Evolutionary conservation across 1,140 invertebrate genomes (phyloP), one percentile per base, ranked within the genome.

Genomic region (Phymorhynchus buccinoides): DNA sequence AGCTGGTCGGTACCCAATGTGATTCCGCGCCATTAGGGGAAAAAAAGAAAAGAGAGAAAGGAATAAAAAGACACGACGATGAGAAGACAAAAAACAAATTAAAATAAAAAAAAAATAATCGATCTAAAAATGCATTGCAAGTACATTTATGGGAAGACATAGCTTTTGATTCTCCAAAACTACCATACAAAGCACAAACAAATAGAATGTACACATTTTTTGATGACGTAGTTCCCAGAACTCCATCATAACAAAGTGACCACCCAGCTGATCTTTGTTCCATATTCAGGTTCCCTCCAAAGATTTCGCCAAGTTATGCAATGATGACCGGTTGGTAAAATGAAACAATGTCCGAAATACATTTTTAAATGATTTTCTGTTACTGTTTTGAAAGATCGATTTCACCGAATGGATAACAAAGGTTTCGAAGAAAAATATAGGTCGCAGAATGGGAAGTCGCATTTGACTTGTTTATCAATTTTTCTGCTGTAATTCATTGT

Each of bases 201-300:
- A 62, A 14, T 62, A 62, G 56, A 14, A n/a, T n/a, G 56, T 62
- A 22, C 56, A 62, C 56, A 62, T 22, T 27, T 27, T 9, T 62
- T 62, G 56, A 62, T 62, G 56, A 62, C 56, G 56, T 62, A 27
- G 4, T 27, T 62, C 56, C 22, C 56, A 62, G 56, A 6, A 62
- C 56, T 62, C n/a, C 56, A 62, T 62, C 12, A 62, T 62, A 62
- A 62, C 56, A 62, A 62, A 62, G 56, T 62, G 56, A 62, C 56
- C 56, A 9, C 56, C n/a, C 56, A 62, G 56, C 56, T 62, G 56
- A 62, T 62, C 56, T 62, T 62, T 62, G 56, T 62, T 62, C 56
- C 56, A 3, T 3, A 27, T 62, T 22, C 22, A 62, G 56, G 12
- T 62, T 27, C 56, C 56, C 1, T 62, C 22, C 56, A 27, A 6